Evolutionary conservation across 2,888 invertebrate genomes (phyloP), one percentile per base, ranked within the genome.

Genomic region (Acheta domesticus): DNA sequence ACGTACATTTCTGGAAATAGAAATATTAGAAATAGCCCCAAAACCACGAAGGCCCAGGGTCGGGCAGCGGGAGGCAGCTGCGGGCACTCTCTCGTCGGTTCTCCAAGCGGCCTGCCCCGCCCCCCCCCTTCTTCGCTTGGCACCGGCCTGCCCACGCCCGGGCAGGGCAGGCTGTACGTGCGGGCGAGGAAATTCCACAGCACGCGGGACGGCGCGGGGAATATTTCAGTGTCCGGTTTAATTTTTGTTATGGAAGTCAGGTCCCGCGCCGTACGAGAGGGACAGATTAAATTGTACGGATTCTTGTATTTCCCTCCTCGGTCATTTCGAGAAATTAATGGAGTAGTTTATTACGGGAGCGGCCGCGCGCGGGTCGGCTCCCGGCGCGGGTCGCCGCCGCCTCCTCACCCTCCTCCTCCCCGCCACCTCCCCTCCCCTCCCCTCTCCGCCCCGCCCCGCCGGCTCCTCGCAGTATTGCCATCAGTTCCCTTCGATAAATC

Each of bases 191-290:
- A 62, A 62, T n/a, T 62, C 16, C 62, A 12, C 62, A 8, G 62
- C n/a, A 62, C 62, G 62, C 16, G 62, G 62, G 16, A 62, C 16
- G 62, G n/a, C 62, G 62, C 4, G n/a, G 62, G 62, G 62, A 62
- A 62, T 62, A 62, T 62, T 62, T 62, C 62, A 62, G 62, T 62
- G 62, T 62, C 62, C 62, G 62, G 62, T 62, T 62, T 62, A 14
- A 62, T 62, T 62, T 62, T 62, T 62, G 62, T 62, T 62, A 62
- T 62, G 62, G 62, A 62, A 62, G 62, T 62, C 62, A 62, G 62
- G 16, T 62, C 62, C 62, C 16, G 16, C 62, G 16, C 62, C 16
- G 16, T 62, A n/a, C 62, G 62, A 62, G 16, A 62, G 62, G 62
- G 62, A 62, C 62, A 62, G 62, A 62, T 62, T 62, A 62, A 62